Evolutionary conservation across 2,113 vertebrate species (phyloP).

Genomic region (Phaethon lepturus): DNA sequence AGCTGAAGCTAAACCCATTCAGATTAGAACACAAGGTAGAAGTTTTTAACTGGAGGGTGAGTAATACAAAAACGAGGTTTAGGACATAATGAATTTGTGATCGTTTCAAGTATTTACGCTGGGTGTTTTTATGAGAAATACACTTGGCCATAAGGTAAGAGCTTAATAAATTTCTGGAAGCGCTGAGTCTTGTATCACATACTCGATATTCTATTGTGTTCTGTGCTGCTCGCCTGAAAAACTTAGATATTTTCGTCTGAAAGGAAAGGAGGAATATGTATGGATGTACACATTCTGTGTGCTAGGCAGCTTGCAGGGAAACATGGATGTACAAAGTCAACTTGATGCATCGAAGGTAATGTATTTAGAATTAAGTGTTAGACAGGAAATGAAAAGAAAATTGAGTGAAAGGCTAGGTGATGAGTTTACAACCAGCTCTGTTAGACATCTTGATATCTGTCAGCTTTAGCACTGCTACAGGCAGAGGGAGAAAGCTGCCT

Average conservation of each 20-base stretch:
- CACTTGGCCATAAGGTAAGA: background rate
- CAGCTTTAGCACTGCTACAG: background rate
- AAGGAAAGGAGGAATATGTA: background rate
- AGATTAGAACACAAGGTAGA: background rate
- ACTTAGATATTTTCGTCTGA: background rate
- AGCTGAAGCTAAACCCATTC: background rate
- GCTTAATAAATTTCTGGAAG: background rate
- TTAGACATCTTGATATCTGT: background rate
- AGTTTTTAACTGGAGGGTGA: background rate
- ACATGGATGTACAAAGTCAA: background rate
- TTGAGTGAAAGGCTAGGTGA: background rate
- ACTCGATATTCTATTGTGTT: fast-evolving
- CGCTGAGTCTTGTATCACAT: fast-evolving
- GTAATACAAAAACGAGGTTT: fast-evolving
- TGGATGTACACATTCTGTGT: background rate
- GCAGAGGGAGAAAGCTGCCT: background rate
- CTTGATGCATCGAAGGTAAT: background rate
- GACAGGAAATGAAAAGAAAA: background rate
- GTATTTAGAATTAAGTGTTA: background rate
- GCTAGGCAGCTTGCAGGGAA: background rate
- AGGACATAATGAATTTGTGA: background rate
- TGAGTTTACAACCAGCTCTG: background rate
- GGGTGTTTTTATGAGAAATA: background rate
- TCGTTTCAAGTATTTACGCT: background rate
- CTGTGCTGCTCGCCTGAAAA: background rate